Evolutionary conservation across 2,113 vertebrate species (phyloP).

Genomic region (Promerops cafer): DNA sequence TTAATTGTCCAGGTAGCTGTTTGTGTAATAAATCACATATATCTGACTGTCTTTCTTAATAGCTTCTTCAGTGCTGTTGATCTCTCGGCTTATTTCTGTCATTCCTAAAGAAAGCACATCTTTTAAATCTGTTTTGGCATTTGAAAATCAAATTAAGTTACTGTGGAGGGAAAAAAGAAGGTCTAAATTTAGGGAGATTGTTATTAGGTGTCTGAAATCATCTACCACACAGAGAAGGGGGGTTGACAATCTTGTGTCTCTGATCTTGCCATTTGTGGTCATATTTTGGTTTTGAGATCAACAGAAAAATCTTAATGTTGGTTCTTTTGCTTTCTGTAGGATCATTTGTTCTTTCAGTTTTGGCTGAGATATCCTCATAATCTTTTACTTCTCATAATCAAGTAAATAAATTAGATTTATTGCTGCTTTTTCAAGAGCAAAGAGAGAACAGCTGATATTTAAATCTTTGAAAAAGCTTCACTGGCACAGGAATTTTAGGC

Average conservation of each 20-base stretch:
- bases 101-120: neutral
- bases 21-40: neutral
- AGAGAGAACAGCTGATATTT: neutral
- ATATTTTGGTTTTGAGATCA: neutral
- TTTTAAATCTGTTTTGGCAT: neutral
- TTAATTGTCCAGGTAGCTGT: neutral
- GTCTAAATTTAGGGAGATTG: neutral
- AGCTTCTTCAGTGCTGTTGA: neutral
- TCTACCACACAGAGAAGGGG: neutral
- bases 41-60: neutral
- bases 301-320: neutral
- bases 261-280: neutral
- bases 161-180: neutral
- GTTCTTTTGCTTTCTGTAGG: neutral
- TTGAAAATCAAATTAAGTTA: neutral
- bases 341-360: neutral
- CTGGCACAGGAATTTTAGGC: neutral
- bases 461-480: neutral
- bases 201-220: neutral
- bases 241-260: neutral
- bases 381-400: neutral
- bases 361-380: neutral
- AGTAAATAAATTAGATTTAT: neutral
- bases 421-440: neutral
- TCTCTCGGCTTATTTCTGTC: neutral